Conservation (phyloP, 2,113 vertebrate genomes). For the Sylvia atricapilla region DNA sequence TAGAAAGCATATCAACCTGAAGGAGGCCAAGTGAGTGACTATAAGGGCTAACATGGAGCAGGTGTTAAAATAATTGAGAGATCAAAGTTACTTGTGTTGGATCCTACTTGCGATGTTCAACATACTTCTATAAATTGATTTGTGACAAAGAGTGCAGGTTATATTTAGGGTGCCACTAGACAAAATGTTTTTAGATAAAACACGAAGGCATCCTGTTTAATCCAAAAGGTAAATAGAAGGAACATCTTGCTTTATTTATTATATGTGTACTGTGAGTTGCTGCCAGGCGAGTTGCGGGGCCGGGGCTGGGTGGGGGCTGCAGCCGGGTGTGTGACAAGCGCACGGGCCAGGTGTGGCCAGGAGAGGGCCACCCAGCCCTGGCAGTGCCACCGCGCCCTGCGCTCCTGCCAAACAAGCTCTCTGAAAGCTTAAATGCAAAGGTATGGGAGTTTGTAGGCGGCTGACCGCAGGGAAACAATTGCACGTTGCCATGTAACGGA, state of each 20-base stretch:
- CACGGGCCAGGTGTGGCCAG: conserved; percentile 23
- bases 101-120: neutral
- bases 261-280: fast-evolving
- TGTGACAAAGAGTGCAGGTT: neutral
- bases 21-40: neutral
- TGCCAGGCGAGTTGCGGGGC: fast-evolving
- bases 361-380: conserved; percentile 56
- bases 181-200: neutral
- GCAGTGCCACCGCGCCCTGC: neutral
- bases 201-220: neutral
- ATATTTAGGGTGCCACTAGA: neutral
- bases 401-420: neutral
- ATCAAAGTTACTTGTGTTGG: neutral
- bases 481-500: fast-evolving
- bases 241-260: neutral
- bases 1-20: neutral
- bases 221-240: neutral
- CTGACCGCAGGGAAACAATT: neutral
- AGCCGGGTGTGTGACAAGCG: neutral
- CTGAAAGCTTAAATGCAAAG: neutral
- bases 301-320: neutral
- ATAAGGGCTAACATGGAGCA: neutral
- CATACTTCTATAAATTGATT: neutral
- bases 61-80: neutral
- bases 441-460: fast-evolving